Conservation (phyloP, 2,888 invertebrate species). For the Eupeodes latifasciatus region DNA sequence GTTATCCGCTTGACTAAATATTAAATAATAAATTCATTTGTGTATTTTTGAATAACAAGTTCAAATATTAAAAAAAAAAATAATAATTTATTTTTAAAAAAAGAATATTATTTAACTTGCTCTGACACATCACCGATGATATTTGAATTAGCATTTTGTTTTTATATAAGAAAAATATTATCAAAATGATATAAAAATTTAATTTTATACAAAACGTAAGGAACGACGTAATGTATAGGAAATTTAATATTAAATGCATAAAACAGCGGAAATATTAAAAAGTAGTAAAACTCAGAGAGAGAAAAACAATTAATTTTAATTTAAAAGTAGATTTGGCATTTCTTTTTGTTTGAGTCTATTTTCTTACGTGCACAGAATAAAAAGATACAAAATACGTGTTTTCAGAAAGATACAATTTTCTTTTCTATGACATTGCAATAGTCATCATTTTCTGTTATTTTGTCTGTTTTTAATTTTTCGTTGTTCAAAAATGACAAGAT, state of each 20-base stretch:
- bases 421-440: too few species aligned
- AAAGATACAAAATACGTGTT: too few species aligned
- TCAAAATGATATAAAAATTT: conserved; percentile 18
- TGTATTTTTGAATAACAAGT: conserved; percentile 10
- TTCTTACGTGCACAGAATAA: too few species aligned
- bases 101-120: not conserved
- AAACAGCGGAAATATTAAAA: conserved; percentile 26
- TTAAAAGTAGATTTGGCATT: not conserved
- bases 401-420: too few species aligned
- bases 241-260: not conserved
- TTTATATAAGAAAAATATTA: not conserved
- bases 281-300: conserved; percentile 12
- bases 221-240: not conserved
- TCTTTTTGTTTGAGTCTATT: not conserved
- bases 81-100: not conserved
- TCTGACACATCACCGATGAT: not conserved
- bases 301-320: not conserved
- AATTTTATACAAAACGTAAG: not conserved
- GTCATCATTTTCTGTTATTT: not conserved
- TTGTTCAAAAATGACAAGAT: conserved; percentile 41
- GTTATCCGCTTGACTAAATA: not conserved
- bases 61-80: not conserved
- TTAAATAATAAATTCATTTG: conserved; percentile 17
- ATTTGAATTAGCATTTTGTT: conserved; percentile 1
- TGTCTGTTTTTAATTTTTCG: not conserved